Evolutionary conservation across 1,140 invertebrate genomes (phyloP).

Genomic region (Panulirus ornatus): DNA sequence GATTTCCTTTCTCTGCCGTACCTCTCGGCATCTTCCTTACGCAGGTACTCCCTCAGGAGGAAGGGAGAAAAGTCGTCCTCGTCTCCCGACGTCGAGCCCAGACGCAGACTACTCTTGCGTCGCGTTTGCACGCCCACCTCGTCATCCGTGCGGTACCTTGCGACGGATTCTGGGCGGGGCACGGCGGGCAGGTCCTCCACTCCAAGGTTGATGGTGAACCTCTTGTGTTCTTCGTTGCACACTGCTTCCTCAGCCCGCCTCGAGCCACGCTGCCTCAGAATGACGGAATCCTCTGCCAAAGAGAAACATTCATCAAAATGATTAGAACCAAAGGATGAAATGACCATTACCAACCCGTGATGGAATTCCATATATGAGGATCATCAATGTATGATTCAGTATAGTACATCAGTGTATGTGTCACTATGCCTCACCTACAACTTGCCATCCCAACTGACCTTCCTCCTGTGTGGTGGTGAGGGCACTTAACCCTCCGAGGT

Average conservation of each 20-base stretch:
- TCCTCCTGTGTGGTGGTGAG: too few relatives aligned
- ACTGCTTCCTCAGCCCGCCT: neutral
- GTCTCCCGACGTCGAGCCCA: neutral
- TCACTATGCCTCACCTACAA: too few relatives aligned
- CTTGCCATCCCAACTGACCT: too few relatives aligned
- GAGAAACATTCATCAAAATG: too few relatives aligned
- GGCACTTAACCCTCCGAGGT: too few relatives aligned
- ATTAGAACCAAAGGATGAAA: too few relatives aligned
- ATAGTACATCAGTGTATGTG: too few relatives aligned
- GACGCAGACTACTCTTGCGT: neutral
- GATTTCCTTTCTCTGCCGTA: neutral
- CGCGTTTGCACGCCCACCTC: neutral
- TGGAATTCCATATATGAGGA: too few relatives aligned
- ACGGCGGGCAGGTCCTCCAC: slow-evolving; percentile 38
- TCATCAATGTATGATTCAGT: too few relatives aligned
- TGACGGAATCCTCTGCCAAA: neutral
- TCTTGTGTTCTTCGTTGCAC: neutral
- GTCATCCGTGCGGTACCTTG: slow-evolving; percentile 40
- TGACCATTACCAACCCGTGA: too few relatives aligned
- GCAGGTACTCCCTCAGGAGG: slow-evolving; percentile 26
- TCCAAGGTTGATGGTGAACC: slow-evolving; percentile 45
- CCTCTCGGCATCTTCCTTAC: neutral
- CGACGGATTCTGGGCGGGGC: slow-evolving; percentile 22
- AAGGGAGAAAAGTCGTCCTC: neutral
- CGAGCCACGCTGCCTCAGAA: neutral